Base-by-base conservation (phyloP, 1,140 invertebrate species). In the Euura lappo region DNA sequence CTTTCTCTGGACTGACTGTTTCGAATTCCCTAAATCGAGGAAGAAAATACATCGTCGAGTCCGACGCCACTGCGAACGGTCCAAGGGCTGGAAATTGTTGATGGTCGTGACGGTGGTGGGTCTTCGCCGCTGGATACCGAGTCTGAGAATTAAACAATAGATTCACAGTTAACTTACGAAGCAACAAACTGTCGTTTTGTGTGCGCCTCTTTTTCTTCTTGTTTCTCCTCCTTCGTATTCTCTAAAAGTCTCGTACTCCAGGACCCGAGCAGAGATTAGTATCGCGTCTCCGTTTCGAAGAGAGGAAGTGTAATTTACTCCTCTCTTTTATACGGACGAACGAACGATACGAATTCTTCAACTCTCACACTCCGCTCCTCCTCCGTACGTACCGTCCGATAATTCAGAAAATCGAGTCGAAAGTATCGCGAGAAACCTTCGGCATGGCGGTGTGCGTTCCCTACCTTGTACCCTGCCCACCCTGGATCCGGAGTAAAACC, bases 371-470 rank as follows among this genome's bases (percentile, higher is more conserved):
- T n/a, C 51, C 51, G 8, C n/a, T 60, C n/a, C 51, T 60, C 51
- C 51, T 8, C 51, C 13, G 8, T 3, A 11, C 51, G 51, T n/a
- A 11, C 13, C 13, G 51, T 60, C 51, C 51, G 51, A 60, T 60
- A 60, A 60, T 60, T 60, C 51, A 60, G 51, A n/a, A 60, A 60
- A 60, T 60, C 51, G 51, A 60, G 51, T n/a, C 51, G 8, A 60
- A 60, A 60, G 51, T 8, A 11, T 60, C 51, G 51, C 10, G 51
- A 60, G 51, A 60, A 60, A 8, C 8, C 51, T 8, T 11, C 13
- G 51, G 28, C 28, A 28, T 28, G 28, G 28, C 28, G 0, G 28
- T 28, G 28, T 28, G 28, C 28, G 28, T 28, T 28, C 28, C 28
- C 28, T 28, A 28, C 28, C 28, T 28, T 28, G 1, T 28, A 28